Percentiles rank a stretch among this genome's conserved stretches.
Evolutionary conservation across 1,140 invertebrate species (phyloP).

Genomic region (Bombus polaris): DNA sequence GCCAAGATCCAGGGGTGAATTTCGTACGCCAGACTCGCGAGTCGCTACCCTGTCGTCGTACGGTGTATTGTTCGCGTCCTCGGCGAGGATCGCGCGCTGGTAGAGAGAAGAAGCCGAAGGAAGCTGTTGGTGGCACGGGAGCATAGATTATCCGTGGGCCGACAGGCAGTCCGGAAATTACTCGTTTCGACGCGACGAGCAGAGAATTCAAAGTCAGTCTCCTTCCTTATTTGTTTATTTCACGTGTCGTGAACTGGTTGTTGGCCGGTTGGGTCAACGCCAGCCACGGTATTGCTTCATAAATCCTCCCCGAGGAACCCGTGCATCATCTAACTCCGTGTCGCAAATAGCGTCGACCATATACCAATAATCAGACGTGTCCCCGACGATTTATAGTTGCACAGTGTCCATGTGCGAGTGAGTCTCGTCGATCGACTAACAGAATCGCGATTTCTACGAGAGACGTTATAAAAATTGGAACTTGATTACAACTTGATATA

Average conservation of each 20-base stretch:
- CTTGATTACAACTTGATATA: not conserved
- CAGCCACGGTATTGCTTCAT: slow-evolving; percentile 79
- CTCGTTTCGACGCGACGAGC: slow-evolving; percentile 34
- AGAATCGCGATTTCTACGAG: not conserved
- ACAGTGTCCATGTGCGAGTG: too few relatives aligned
- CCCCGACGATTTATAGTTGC: slow-evolving; percentile 56
- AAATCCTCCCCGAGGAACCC: slow-evolving; percentile 74
- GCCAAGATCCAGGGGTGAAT: slow-evolving; percentile 27
- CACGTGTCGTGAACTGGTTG: slow-evolving; percentile 73
- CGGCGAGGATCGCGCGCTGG: not conserved
- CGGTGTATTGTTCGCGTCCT: not conserved
- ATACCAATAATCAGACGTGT: slow-evolving; percentile 70
- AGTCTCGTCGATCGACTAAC: not conserved
- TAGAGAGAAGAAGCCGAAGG: not conserved
- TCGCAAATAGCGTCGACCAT: slow-evolving; percentile 71
- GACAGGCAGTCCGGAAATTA: slow-evolving; percentile 51
- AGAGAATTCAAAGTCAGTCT: slow-evolving; percentile 23
- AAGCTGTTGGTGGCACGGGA: not conserved
- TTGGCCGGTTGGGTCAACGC: slow-evolving; percentile 74
- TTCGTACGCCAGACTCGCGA: not conserved
- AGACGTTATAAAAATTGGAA: not conserved
- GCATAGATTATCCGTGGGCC: slow-evolving; percentile 32
- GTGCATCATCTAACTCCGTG: slow-evolving; percentile 75
- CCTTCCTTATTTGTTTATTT: slow-evolving; percentile 66
- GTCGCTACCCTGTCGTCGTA: not conserved